Base-by-base conservation (phyloP, 2,888 invertebrate species). In the Eristalis tenax region DNA sequence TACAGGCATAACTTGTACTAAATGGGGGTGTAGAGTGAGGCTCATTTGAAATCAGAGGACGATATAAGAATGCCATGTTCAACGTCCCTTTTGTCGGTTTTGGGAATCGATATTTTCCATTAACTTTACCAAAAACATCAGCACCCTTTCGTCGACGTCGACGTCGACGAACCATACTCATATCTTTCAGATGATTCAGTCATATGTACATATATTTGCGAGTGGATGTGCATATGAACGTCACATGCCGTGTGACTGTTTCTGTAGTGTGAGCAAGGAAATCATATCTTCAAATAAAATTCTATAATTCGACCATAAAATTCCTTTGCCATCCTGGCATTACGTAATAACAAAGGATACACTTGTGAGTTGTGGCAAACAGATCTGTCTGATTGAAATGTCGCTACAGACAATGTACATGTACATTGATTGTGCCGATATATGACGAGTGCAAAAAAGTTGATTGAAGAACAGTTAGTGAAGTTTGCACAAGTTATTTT, bases 71-170 rank as follows among this genome's bases (percentile, higher is more conserved):
- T 57, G n/a, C 15, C 40, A 22, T 63, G 18, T 61, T 50, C 28
- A 13, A 38, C 73, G 75, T 64, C 26, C 61, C 70, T 69, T 66
- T 15, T 74, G 70, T 63, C 43, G 66, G 40, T 68, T 76, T 81
- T 10, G 32, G 22, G 57, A 85, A 85, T 85, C 85, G 82, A 85
- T 85, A 85, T 77, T 82, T 81, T 77, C 77, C 82, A 85, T 85
- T 85, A 74, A 77, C 57, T 79, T 57, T 73, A 40, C 57, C 81
- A 69, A 77, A 85, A 85, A 74, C 73, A 73, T 38, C 59, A 77
- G 79, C 13, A 77, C 69, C 76, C 68, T 82, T 82, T 77, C 35
- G 68, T 64, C n/a, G 38, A n/a, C n/a, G n/a, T 63, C 77, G 77
- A 74, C 35, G 68, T 64, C n/a, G 43, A 66, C n/a, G 35, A 57